A percentile compares a stretch with the other conserved stretches of the same genome.
Evolutionary conservation across 2,797 vertebrate species (phyloP).

Genomic region (Loris lydekkerianus): DNA sequence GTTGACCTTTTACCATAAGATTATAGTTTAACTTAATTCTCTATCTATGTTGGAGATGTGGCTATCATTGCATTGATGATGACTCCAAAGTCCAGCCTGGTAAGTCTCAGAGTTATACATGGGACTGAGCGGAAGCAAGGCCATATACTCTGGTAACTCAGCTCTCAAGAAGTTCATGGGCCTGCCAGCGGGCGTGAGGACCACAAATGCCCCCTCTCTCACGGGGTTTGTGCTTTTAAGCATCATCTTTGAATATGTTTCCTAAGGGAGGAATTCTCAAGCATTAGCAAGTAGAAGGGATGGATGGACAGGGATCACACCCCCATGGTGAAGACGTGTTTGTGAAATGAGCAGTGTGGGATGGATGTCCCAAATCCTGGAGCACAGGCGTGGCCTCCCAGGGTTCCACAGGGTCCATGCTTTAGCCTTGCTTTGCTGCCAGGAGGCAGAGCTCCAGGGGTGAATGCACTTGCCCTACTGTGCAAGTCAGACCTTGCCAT

Average conservation of each 20-base stretch:
- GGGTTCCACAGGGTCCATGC: background rate
- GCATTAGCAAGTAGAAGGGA: background rate
- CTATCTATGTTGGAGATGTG: background rate
- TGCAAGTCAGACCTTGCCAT: rapidly evolving
- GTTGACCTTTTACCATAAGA: background rate
- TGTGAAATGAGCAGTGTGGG: background rate
- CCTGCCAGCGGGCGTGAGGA: too few species aligned
- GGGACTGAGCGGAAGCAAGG: background rate
- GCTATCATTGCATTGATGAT: background rate
- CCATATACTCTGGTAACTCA: background rate
- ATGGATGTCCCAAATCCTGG: background rate
- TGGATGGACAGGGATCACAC: background rate
- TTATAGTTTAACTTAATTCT: background rate
- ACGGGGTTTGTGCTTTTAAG: background rate
- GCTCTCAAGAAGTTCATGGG: background rate
- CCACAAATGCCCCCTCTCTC: rapidly evolving
- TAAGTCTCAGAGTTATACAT: background rate
- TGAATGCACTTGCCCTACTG: too few species aligned
- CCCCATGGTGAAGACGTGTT: background rate
- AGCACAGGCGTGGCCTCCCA: rapidly evolving
- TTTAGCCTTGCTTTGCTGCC: background rate
- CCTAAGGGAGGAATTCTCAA: background rate
- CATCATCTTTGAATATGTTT: rapidly evolving
- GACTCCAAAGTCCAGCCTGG: background rate
- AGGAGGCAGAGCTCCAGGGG: background rate